Percentiles rank a stretch among this genome's conserved stretches.
Evolutionary conservation across 2,113 vertebrate genomes (phyloP).

Genomic region (Tenrec ecaudatus): DNA sequence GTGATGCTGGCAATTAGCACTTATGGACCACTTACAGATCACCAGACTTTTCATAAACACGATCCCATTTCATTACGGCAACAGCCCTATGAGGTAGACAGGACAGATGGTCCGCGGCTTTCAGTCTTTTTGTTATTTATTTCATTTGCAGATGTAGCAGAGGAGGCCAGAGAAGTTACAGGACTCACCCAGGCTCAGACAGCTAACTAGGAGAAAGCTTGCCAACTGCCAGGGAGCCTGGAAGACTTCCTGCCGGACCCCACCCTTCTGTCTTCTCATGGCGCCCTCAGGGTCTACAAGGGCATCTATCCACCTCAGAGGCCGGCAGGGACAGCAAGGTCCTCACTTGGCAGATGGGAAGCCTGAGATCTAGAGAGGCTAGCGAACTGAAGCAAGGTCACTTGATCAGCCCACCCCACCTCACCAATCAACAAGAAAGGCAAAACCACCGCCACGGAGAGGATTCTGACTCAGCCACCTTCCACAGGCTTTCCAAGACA

Average conservation of each 20-base stretch:
- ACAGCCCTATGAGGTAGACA: slow-evolving; percentile 2
- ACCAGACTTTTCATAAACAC: slow-evolving; percentile 38
- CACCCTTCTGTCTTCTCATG: neutral
- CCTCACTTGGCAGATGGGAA: slow-evolving; percentile 65
- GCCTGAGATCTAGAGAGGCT: neutral
- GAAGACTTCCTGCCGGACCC: neutral
- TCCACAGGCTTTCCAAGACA: too few relatives aligned
- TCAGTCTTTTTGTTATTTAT: slow-evolving; percentile 43
- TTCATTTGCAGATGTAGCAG: slow-evolving; percentile 36
- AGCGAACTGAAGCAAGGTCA: neutral
- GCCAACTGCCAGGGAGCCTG: neutral
- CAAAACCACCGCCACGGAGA: too few relatives aligned
- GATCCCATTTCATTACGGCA: slow-evolving; percentile 67
- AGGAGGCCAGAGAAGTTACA: neutral
- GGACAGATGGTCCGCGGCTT: slow-evolving; percentile 50
- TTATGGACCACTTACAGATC: slow-evolving; percentile 19
- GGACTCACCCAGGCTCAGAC: neutral
- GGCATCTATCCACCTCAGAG: neutral
- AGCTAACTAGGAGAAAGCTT: neutral
- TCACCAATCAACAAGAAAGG: too few relatives aligned
- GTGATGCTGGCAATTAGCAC: neutral
- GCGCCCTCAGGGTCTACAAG: neutral
- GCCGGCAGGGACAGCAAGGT: neutral
- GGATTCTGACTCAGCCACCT: too few relatives aligned
- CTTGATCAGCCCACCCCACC: too few relatives aligned